Base-by-base conservation (phyloP, 2,797 vertebrate species). In the Gadopsis bispinosus region DNA sequence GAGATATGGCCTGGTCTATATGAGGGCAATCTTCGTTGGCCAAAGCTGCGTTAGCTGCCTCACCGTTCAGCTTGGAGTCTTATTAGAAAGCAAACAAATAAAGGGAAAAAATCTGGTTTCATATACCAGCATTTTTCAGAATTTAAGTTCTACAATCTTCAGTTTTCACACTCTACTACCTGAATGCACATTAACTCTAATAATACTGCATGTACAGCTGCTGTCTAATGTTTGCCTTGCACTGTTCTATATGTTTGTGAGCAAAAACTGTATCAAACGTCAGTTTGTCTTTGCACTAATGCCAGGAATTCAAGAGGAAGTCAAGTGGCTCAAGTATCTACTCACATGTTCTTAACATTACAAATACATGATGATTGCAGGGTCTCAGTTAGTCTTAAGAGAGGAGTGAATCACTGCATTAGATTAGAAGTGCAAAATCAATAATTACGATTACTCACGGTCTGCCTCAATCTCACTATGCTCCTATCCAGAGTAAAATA, bases 11-110 rank as follows among this genome's bases (percentile, higher is more conserved):
- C 97, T 99, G 98, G 97, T 99, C 98, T 95, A 99, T 99, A 92
- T 99, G 98, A 93, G 98, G 98, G 93, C 98, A 99, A 92, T 99
- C 98, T 96, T 99, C 98, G 66, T 99, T 99, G 93, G 98, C 98
- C 95, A 99, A 95, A 87, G 98, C 98, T 82, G 98, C 98, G 78
- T 99, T 98, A 90, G 98, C 97, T 87, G 98, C 96, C 93, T 99
- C 98, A 73, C 98, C 98, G 77, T 99, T 99, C 93, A 99, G 95
- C 96, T 99, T 99, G 94, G 98, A 97, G 96, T 99, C 98, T 99
- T 96, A 92, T 54, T 37, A 61, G 35, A 55, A 80, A 69, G 69
- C 43, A 68, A 69, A 63, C n/a, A 69, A 68, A 67, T 71, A 7
- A 50, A 53, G 33, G 37, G 16, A 9, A 20, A 53, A 56, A 66